Base-by-base conservation (phyloP, 2,888 invertebrate species). In the Meloe dianella region DNA sequence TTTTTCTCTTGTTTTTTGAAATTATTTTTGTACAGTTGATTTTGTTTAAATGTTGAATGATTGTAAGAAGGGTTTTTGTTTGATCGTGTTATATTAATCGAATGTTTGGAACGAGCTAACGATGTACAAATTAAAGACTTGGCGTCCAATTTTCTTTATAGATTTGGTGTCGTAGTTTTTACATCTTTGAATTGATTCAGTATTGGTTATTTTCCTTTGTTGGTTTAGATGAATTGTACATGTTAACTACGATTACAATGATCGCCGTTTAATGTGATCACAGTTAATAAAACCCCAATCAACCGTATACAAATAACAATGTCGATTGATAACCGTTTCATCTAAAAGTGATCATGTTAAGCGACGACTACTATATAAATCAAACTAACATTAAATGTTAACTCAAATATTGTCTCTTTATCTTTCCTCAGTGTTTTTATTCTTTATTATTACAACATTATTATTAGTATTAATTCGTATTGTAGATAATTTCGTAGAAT, bases 401-500 rank as follows among this genome's bases (percentile, higher is more conserved):
- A 63, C 61, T 60, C 29, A 60, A 41, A 22, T 60, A 41, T 38
- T 32, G 35, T 38, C 17, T 47, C 22, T 60, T 60, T 41, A 60
- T 47, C 12, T 10, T 20, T 38, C 12, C 29, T 29, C 47, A 41
- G 9, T 41, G 14, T 29, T 60, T 61, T 63, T 41, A 17, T 41
- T 17, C 7, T n/a, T 41, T 6, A 41, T 56, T 63, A 61, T 60
- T 68, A 65, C 38, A 59, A 63, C 60, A 63, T 35, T 61, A 17
- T 69, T 66, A 68, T 57, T 63, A 66, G 58, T 54, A 60, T 66
- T 61, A 61, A 63, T 71, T 75, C 73, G 73, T 77, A 73, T 70
- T 73, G 71, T 71, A 74, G 71, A 72, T 75, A 73, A 74, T 74
- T 74, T 76, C 77, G 73, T 77, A 77, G 75, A 75, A 78, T 68